Conservation (phyloP, 37 sponge, comb jelly and placozoan species). For the Lycopodina hypogea region DNA sequence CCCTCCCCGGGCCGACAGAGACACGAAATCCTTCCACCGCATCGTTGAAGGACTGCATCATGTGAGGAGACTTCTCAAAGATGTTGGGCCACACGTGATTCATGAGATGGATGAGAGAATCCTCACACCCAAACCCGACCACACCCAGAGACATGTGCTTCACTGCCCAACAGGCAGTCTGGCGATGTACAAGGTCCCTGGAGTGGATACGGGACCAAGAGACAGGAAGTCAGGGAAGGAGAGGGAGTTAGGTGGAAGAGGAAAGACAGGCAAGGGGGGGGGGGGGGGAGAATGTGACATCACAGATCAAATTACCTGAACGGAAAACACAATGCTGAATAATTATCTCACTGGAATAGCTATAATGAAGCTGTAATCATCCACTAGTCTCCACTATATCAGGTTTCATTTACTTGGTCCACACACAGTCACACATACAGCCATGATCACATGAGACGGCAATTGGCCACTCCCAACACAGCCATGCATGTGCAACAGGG, state of each 20-base stretch:
- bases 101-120: slow-evolving; percentile 89
- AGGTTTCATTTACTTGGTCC: too few species aligned
- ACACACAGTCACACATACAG: too few species aligned
- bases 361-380: too few species aligned
- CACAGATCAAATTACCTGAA: too few species aligned
- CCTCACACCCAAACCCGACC: slow-evolving; percentile 96
- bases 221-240: neutral
- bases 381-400: too few species aligned
- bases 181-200: slow-evolving; percentile 95
- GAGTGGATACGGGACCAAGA: neutral
- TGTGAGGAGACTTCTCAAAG: slow-evolving; percentile 95
- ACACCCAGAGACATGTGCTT: slow-evolving; percentile 99
- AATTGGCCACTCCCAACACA: too few species aligned
- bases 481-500: too few species aligned
- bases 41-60: slow-evolving; percentile 90
- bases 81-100: slow-evolving; percentile 98
- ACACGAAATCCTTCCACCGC: slow-evolving; percentile 88
- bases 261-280: too few species aligned
- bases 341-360: too few species aligned
- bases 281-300: too few species aligned
- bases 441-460: too few species aligned
- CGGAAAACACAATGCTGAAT: too few species aligned
- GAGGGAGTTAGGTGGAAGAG: neutral
- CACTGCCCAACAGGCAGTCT: slow-evolving; percentile 95
- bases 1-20: slow-evolving; percentile 80